Base-by-base conservation (phyloP, 2,888 invertebrate species). In the Cosmopolites sordidus region DNA sequence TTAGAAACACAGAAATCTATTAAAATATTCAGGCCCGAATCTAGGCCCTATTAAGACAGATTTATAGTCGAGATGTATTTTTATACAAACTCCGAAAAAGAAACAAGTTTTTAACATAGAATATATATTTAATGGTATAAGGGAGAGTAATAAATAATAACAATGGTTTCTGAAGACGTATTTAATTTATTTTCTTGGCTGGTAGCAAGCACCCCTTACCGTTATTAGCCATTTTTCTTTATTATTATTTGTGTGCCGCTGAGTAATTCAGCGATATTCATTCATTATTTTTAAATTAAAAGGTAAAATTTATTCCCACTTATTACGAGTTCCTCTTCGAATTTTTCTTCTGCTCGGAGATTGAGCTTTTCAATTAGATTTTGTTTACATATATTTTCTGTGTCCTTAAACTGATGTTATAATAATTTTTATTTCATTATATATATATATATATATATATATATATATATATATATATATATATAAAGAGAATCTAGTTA, bases 221-320 rank as follows among this genome's bases (percentile, higher is more conserved):
- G 45, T 33, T 51, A 43, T 47, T 55, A 45, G 14, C 45, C 45
- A 37, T 40, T 43, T 38, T 33, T 22, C 8, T 5, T 22, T 22
- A 8, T 22, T 22, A n/a, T 48, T 48, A 27, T 48, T 49, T 47
- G 50, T 51, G 45, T 44, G 48, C 47, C 50, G 54, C 54, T 54
- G 44, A 54, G 53, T 54, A 53, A 51, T 57, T 57, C 48, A 30
- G 30, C 42, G 50, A 54, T 43, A 49, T 40, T 47, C 53, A 22
- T 49, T 56, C 37, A 53, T 44, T 48, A 50, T 50, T 57, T 50
- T 54, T 48, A 57, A 54, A 54, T 57, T 57, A 57, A 54, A 57
- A 57, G 15, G 46, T 53, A 43, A 41, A 57, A 57, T 53, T 55
- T 55, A 55, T 55, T 51, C 51, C 50, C 39, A 47, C 43, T 47